Evolutionary conservation across 2,113 vertebrate species (phyloP).

Genomic region (Myxocyprinus asiaticus): DNA sequence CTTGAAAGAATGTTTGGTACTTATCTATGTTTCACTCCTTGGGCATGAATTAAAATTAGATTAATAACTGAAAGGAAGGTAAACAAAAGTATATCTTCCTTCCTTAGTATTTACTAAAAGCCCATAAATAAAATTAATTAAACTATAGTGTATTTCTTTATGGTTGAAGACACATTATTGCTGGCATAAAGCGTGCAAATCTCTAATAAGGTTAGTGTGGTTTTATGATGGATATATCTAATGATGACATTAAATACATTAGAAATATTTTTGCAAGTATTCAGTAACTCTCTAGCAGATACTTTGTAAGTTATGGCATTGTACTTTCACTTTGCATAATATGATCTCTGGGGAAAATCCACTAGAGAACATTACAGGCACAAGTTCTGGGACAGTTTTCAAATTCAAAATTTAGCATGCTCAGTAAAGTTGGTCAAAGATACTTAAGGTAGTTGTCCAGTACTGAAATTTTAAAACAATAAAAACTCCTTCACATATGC

Average conservation of each 20-base stretch:
- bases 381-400: too few relatives aligned
- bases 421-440: too few relatives aligned
- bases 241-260: background rate
- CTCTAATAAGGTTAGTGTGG: background rate
- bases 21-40: conserved; percentile 22
- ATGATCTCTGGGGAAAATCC: background rate
- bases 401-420: too few relatives aligned
- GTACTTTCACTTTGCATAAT: background rate
- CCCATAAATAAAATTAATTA: background rate
- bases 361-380: too few relatives aligned
- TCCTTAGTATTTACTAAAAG: background rate
- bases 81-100: background rate
- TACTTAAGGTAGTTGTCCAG: background rate
- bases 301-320: background rate
- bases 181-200: background rate
- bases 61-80: background rate
- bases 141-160: background rate
- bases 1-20: background rate
- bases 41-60: background rate
- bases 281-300: background rate
- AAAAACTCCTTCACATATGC: background rate
- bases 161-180: background rate
- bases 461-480: background rate
- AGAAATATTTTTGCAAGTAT: background rate
- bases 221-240: background rate